Percentiles rank a stretch among this genome's conserved stretches.
Evolutionary conservation across 2,797 vertebrate genomes (phyloP).

Genomic region (Phalloptychus januarius): DNA sequence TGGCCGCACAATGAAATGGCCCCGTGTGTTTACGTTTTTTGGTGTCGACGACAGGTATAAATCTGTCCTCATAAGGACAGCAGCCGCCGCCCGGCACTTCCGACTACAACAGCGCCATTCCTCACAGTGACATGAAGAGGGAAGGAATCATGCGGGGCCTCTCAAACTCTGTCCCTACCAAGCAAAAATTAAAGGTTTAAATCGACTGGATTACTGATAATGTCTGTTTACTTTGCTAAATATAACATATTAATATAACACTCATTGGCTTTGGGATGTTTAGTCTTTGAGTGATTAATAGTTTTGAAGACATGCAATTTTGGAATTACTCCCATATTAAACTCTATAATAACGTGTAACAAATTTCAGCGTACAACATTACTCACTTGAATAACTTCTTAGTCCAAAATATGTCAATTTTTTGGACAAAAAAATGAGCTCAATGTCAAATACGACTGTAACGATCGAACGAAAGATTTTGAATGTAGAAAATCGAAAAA

Average conservation of each 20-base stretch:
- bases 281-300: background rate
- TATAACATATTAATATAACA: background rate
- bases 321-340: background rate
- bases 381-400: background rate
- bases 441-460: background rate
- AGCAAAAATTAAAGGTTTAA: background rate
- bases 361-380: background rate
- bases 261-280: background rate
- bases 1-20: conserved; percentile 72
- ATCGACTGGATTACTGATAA: background rate
- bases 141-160: background rate
- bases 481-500: background rate
- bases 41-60: conserved; percentile 75
- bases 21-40: conserved; percentile 69
- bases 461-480: background rate
- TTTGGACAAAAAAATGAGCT: background rate
- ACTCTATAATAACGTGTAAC: background rate
- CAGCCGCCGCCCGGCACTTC: conserved; percentile 55
- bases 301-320: background rate
- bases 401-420: background rate
- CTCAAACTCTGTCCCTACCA: background rate
- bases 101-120: conserved; percentile 45
- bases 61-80: conserved; percentile 66
- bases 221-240: background rate
- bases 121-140: conserved; percentile 37